phyloP scores from a whole-genome alignment of 2,888 invertebrate species.

The Drosophila borealis region DNA sequence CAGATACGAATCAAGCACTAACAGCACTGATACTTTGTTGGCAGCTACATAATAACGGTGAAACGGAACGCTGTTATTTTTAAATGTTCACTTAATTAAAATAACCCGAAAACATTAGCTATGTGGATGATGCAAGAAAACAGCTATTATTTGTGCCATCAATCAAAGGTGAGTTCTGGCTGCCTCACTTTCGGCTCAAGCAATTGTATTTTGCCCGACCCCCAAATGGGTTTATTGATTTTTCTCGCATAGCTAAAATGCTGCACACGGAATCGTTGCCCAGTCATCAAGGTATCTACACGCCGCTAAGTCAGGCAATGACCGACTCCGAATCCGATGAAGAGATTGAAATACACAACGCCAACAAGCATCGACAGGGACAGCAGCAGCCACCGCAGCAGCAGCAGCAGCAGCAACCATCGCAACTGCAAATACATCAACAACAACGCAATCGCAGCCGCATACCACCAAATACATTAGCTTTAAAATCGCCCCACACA shows the following conservation, averaged over 20 bases:
- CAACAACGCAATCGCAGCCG: constrained; percentile 70
- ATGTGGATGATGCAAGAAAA: constrained; percentile 78
- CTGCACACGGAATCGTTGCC: constrained; percentile 83
- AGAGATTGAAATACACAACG: constrained; percentile 85
- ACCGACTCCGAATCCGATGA: constrained; percentile 92
- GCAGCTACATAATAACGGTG: constrained; percentile 5
- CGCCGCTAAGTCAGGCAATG: constrained; percentile 91
- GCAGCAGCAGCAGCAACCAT: constrained; percentile 31
- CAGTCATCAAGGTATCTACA: constrained; percentile 87
- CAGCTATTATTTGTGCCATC: constrained; percentile 59
- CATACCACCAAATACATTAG: constrained; percentile 71
- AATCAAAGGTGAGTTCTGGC: constrained; percentile 63
- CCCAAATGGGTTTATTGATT: constrained; percentile 70
- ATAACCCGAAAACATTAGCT: constrained; percentile 52
- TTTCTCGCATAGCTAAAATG: constrained; percentile 82
- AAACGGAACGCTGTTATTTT: constrained; percentile 5
- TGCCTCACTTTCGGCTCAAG: no score
- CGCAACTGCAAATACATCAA: constrained; percentile 48
- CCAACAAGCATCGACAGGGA: constrained; percentile 58
- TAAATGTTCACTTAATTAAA: constrained; percentile 52
- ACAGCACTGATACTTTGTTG: constrained; percentile 2
- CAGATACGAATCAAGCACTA: background rate
- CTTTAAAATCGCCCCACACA: constrained; percentile 62
- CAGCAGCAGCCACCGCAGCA: constrained; percentile 54
- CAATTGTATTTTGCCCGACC: no score